These are phyloP conservation scores for Charaxes varanes DNA, from an alignment of 1,140 invertebrate species.

Conservation along the genomic window DNA sequence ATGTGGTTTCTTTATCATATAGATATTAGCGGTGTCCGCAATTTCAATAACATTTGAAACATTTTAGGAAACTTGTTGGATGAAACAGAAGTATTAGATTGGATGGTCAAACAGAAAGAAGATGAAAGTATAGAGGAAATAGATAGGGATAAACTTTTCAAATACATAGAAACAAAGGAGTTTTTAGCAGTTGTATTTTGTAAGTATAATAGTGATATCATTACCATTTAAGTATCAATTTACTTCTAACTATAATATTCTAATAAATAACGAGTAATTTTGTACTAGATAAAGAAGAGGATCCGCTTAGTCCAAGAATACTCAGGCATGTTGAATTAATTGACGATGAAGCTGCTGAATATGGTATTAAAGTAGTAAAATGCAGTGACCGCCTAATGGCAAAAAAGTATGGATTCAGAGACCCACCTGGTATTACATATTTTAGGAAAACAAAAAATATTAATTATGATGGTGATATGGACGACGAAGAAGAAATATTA, in stretches of 20 bases:
- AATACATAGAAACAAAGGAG: constrained; percentile 93
- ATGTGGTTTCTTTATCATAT: constrained; percentile 67
- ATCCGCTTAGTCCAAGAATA: constrained; percentile 84
- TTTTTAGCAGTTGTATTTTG: constrained; percentile 95
- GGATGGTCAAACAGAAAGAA: constrained; percentile 94
- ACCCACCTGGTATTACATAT: constrained; percentile 92
- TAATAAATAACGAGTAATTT: constrained; percentile 4
- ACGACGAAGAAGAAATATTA: constrained; percentile 94
- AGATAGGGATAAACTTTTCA: constrained; percentile 86
- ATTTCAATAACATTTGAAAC: constrained; percentile 46
- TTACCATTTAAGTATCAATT: not conserved
- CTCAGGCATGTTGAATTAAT: constrained; percentile 91
- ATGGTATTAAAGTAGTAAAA: constrained; percentile 94
- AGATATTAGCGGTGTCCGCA: constrained; percentile 33
- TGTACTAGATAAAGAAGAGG: constrained; percentile 86
- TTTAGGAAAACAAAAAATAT: constrained; percentile 93
- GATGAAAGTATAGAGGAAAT: constrained; percentile 96
- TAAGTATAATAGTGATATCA: constrained; percentile 76
- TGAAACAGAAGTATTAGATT: constrained; percentile 89
- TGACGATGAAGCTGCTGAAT: constrained; percentile 93
- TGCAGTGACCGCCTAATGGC: constrained; percentile 93
- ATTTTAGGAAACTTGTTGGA: constrained; percentile 89
- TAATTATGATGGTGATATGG: constrained; percentile 94
- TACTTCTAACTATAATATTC: not conserved
- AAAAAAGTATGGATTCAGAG: constrained; percentile 93